A percentile compares a stretch with the other conserved stretches of the same genome.
Conservation (phyloP, 1,140 invertebrate genomes). For the Fopius arisanus region DNA sequence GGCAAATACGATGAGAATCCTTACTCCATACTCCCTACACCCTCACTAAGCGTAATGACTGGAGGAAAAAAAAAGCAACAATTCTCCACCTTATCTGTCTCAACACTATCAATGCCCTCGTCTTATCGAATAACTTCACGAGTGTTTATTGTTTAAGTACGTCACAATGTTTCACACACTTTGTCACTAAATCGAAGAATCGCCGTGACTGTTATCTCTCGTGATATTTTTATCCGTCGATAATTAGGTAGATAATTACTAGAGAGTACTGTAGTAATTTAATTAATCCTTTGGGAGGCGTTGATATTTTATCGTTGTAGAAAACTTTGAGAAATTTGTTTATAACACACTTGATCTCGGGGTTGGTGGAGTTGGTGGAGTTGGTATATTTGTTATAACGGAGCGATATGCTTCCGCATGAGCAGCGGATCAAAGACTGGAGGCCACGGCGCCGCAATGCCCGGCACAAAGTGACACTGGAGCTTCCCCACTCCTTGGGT, state of each 20-base stretch:
- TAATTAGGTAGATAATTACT: no score
- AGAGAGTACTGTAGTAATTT: no score
- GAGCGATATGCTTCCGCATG: constrained; percentile 36
- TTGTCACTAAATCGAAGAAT: not conserved
- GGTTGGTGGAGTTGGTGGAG: not conserved
- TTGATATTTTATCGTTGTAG: no score
- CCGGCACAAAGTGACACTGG: constrained; percentile 58
- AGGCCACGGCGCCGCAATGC: constrained; percentile 52
- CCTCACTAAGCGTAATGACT: not conserved
- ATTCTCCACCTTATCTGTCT: not conserved
- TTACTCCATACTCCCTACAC: constrained; percentile 16
- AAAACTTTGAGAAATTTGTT: constrained; percentile 2
- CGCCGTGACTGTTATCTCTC: no score
- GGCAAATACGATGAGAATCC: constrained; percentile 34
- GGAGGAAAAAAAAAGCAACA: not conserved
- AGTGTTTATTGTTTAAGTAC: not conserved
- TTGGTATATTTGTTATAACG: not conserved
- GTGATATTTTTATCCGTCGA: no score
- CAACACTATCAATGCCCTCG: not conserved
- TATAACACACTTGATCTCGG: not conserved
- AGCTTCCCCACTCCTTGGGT: constrained; percentile 42
- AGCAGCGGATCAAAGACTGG: constrained; percentile 51
- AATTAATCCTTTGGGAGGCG: no score
- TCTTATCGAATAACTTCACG: not conserved
- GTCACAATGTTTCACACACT: not conserved